phyloP scores from a whole-genome alignment of 2,113 vertebrate species.

The Onychostruthus taczanowskii region DNA sequence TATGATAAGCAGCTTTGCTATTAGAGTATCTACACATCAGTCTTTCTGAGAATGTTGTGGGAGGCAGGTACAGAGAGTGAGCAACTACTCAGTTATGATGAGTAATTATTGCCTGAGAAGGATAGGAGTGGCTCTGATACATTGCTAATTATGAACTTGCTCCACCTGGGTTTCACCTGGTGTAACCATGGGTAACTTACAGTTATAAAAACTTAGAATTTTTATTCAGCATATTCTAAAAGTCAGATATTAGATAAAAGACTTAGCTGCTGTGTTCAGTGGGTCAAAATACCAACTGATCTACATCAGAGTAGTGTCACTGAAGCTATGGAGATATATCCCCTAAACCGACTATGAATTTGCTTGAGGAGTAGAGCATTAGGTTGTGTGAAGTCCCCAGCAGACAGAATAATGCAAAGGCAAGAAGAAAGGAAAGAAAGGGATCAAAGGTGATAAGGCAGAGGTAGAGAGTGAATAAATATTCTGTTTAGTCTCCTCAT shows the following conservation, averaged over 20 bases:
- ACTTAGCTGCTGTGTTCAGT: background rate
- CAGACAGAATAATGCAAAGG: background rate
- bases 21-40: background rate
- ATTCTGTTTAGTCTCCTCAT: background rate
- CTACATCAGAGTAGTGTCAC: background rate
- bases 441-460: background rate
- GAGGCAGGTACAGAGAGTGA: background rate
- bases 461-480: background rate
- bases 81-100: background rate
- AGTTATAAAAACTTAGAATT: background rate
- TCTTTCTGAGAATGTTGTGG: background rate
- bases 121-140: background rate
- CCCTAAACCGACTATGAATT: background rate
- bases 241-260: background rate
- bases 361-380: background rate
- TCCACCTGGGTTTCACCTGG: background rate
- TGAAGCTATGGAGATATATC: background rate
- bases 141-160: background rate
- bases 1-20: background rate
- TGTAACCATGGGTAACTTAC: background rate
- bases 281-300: background rate
- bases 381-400: background rate
- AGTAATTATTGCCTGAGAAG: background rate
- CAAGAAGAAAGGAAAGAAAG: background rate
- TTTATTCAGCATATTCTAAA: background rate